These are phyloP conservation scores for Drosophila micromelanica DNA, from an alignment of 1,140 invertebrate species.

Conservation along the genomic window DNA sequence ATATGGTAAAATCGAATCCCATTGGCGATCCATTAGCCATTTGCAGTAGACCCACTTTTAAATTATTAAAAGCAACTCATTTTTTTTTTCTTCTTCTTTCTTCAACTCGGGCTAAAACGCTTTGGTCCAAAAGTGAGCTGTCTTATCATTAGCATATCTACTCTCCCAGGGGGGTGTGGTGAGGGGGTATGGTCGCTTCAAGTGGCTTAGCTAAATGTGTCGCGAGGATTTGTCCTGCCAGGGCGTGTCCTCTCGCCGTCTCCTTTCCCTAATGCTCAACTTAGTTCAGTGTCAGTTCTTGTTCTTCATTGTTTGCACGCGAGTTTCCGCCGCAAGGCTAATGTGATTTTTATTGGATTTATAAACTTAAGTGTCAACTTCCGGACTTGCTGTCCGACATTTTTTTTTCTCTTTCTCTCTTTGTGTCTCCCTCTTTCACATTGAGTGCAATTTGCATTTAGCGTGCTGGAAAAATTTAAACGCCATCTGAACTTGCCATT, in stretches of 20 bases:
- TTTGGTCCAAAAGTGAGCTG: conserved; percentile 10
- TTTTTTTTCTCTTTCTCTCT: neutral
- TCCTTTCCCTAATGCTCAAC: neutral
- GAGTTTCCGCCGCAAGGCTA: conserved; percentile 66
- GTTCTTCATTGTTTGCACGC: conserved; percentile 53
- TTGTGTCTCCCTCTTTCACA: neutral
- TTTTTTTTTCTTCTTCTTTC: conserved; percentile 19
- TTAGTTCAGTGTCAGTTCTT: conserved; percentile 45
- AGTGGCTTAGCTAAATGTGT: conserved; percentile 69
- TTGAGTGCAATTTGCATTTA: conserved; percentile 37
- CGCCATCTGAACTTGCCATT: conserved; percentile 40
- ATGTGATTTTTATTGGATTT: conserved; percentile 79
- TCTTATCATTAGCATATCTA: conserved; percentile 66
- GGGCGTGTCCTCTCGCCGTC: neutral
- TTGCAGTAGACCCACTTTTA: conserved; percentile 36
- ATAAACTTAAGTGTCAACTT: conserved; percentile 74
- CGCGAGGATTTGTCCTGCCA: conserved; percentile 36
- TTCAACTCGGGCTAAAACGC: conserved; percentile 40
- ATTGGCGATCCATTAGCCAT: conserved; percentile 31
- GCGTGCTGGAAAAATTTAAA: conserved; percentile 38
- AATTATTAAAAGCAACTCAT: conserved; percentile 54
- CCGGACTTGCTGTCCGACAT: conserved; percentile 35
- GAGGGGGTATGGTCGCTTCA: conserved; percentile 32
- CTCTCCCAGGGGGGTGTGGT: too few relatives aligned
- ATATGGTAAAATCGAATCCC: conserved; percentile 24